A percentile compares a stretch with the other conserved stretches of the same genome.
These are phyloP conservation scores for Strigamia crassipes DNA, from an alignment of 2,888 invertebrate species.

Conservation along the genomic window DNA sequence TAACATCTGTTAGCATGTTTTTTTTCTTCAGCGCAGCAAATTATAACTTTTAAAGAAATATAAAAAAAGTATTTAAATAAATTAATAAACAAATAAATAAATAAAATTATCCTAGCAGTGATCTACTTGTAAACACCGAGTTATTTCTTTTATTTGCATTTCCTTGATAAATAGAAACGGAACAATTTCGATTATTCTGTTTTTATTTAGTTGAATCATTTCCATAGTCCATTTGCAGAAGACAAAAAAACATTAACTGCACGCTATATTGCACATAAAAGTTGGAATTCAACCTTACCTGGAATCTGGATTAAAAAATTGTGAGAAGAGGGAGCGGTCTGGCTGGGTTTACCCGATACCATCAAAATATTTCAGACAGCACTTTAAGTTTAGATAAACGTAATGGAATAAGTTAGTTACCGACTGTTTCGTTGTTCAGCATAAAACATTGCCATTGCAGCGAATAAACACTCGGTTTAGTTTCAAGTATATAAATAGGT, in stretches of 20 bases:
- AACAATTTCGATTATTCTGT: too few species aligned
- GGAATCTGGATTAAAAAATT: not conserved
- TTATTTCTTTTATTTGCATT: not conserved
- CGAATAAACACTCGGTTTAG: not conserved
- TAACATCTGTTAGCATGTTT: too few species aligned
- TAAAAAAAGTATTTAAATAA: too few species aligned
- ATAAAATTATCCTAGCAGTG: too few species aligned
- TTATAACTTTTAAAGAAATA: too few species aligned
- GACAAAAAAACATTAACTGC: not conserved
- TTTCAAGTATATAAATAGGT: not conserved
- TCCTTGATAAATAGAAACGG: too few species aligned
- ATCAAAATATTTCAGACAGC: not conserved
- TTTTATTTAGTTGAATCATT: too few species aligned
- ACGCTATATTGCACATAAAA: not conserved
- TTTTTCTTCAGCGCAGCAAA: too few species aligned
- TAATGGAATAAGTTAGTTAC: conserved; percentile 27
- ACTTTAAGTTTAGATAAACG: conserved; percentile 1
- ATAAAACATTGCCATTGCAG: conserved; percentile 1
- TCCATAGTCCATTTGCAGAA: too few species aligned
- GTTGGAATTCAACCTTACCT: not conserved
- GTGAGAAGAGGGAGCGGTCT: not conserved
- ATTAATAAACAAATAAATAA: too few species aligned
- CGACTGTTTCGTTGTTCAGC: not conserved
- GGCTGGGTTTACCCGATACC: not conserved
- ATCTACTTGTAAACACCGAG: too few species aligned